Base-by-base conservation (phyloP, 2,888 invertebrate genomes). In the Schizaphis graminum region DNA sequence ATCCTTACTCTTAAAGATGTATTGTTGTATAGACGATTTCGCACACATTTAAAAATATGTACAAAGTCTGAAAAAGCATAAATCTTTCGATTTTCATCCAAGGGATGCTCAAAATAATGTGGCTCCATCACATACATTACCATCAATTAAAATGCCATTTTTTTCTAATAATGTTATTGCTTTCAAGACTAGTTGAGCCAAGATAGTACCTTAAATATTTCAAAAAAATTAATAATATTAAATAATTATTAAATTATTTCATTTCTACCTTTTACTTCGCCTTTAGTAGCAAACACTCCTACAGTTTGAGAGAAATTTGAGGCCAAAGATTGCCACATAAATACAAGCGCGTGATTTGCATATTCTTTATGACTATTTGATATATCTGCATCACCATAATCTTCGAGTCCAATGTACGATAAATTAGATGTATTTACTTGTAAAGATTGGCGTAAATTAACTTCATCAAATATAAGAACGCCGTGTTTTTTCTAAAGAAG, bases 31-130 rank as follows among this genome's bases (percentile, higher is more conserved):
- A 87, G 24, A 11, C 26, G 49, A 87, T 87, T 87, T 28, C 47
- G 44, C 5, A 87, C 49, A 49, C 47, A 87, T 87, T 87, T 49
- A 87, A 87, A 87, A 47, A 87, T 3, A 87, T 87, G 87, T 24
- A 87, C 87, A n/a, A 24, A 87, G 24, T 87, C 87, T 26, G 53
- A 88, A 35, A 88, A 88, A 53, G 56, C 88, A 88, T n/a, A 88
- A 16, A 88, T 88, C n/a, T 53, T 49, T 35, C 35, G 8, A 53
- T 41, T 41, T 28, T 21, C 5, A n/a, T 53, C 35, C n/a, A 88
- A 21, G 5, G 88, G 56, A 88, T 88, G 88, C 28, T 88, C n/a
- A 88, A 88, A 53, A 35, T 88, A 88, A 53, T 88, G 88, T 24
- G 13, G 53, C 88, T 53, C 88, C 53, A 53, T 53, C 88, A 88